Evolutionary conservation across 2,113 vertebrate species (phyloP), one percentile per base, ranked within the genome.

Genomic region (Isurus oxyrinchus): DNA sequence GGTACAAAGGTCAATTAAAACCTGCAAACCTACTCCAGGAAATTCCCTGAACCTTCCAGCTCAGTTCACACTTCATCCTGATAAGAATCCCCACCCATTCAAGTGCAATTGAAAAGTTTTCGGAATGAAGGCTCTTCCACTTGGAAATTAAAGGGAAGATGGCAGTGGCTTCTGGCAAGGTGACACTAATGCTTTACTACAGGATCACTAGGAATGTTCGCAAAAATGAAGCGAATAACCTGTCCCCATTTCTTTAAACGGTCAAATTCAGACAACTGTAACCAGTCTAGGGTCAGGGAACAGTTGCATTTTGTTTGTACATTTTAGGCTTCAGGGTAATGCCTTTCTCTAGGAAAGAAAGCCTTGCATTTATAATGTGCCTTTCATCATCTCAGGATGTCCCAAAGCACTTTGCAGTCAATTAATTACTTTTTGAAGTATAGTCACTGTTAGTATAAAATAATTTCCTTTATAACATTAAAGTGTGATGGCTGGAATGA

Each of bases 1-100:
- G 94, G 94, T 72, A 95, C 94, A 95, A 95, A 55, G 11, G 23
- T 55, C 67, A 11, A 31, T 72, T 76, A 53, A 93, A 94, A 94
- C 35, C 31, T n/a, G 40, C 10, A 95, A 95, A 69, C 10, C 21
- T 44, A 69, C 53, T 90, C 27, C 11, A 53, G 53, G 53, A 90
- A 91, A 91, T 13, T 59, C 27, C 57, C 25, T 35, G 23, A 69
- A 69, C 61, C 63, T 10, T 35, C 66, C 44, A 25, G 19, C 19
- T 69, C 44, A 61, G 44, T 31, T 95, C 94, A 72, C 13, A 55
- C 23, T 21, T 84, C 16, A 44, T 23, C 81, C 40, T 63, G 35
- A 72, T 95, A 49, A 53, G 25, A 44, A n/a, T 6, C 31, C 11
- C 40, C 94, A 49, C 0, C 63, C 25, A 95, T 27, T 10, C 66